Evolutionary conservation across 2,888 invertebrate species (phyloP).

Genomic region (Acleris literana): DNA sequence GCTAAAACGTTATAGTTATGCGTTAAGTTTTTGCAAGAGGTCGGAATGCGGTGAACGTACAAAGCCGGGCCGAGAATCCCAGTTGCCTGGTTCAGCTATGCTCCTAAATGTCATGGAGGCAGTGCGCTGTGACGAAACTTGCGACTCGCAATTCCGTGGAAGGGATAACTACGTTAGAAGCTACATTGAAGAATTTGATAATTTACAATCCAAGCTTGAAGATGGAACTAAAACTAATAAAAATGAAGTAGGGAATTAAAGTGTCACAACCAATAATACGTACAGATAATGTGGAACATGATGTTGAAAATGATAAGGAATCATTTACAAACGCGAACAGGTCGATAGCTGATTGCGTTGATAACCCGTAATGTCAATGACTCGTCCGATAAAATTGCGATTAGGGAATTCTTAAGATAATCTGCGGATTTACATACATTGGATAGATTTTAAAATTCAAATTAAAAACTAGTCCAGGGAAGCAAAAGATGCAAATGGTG

Average conservation of each 20-base stretch:
- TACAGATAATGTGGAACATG: conserved; percentile 11
- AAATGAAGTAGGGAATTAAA: background rate
- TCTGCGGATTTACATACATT: conserved; percentile 22
- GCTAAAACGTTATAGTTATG: background rate
- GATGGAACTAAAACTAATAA: background rate
- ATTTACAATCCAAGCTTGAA: background rate
- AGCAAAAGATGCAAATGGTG: too few species aligned
- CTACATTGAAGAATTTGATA: background rate
- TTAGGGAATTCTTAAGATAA: conserved; percentile 32
- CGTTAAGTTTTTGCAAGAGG: conserved; percentile 23
- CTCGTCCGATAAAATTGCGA: conserved; percentile 42
- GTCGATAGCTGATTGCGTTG: conserved; percentile 36
- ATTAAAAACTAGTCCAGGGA: too few species aligned
- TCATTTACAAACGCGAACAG: conserved; percentile 9
- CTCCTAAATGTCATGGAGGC: conserved; percentile 34
- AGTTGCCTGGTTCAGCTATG: conserved; percentile 20
- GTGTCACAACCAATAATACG: background rate
- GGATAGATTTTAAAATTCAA: background rate
- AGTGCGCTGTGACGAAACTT: conserved; percentile 33
- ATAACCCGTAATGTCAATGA: conserved; percentile 41
- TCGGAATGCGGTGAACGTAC: conserved; percentile 35
- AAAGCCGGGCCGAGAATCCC: conserved; percentile 21
- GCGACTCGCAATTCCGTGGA: conserved; percentile 11
- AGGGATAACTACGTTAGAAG: background rate
- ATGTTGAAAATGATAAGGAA: conserved; percentile 9